Conservation (phyloP, 2,888 invertebrate genomes). For the Blastobasis adustella region DNA sequence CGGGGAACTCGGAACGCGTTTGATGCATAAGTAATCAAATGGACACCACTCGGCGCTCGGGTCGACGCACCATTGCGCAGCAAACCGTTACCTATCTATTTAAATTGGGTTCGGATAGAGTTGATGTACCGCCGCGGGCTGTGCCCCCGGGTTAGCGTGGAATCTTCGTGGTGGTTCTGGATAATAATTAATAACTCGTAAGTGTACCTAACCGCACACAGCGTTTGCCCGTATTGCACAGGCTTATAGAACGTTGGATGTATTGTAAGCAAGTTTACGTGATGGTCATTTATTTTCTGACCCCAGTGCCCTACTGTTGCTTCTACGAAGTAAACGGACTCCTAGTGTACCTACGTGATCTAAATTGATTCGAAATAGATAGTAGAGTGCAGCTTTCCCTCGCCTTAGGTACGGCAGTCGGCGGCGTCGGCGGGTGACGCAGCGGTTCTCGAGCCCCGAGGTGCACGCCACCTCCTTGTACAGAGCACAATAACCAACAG, state of each 20-base stretch:
- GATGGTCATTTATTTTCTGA: too few species aligned
- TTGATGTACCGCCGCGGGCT: constrained; percentile 36
- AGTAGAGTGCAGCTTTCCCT: constrained; percentile 12
- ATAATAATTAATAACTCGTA: too few species aligned
- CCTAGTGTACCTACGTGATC: too few species aligned
- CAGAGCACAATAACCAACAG: constrained; percentile 33
- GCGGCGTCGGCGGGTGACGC: constrained; percentile 22
- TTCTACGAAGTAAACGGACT: too few species aligned
- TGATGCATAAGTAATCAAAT: constrained; percentile 67
- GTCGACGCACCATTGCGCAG: constrained; percentile 66
- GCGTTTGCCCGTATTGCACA: too few species aligned
- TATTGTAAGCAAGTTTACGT: too few species aligned
- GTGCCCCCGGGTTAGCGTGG: constrained; percentile 8
- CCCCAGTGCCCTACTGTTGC: too few species aligned
- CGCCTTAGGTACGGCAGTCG: constrained; percentile 1
- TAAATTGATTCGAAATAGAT: too few species aligned
- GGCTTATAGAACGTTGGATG: too few species aligned
- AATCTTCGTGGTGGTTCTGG: too few species aligned
- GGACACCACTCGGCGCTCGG: constrained; percentile 40
- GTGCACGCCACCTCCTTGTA: too few species aligned
- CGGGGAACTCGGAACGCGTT: constrained; percentile 51
- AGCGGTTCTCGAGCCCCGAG: constrained; percentile 15
- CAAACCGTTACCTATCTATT: constrained; percentile 63
- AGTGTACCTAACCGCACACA: too few species aligned
- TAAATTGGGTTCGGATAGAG: constrained; percentile 62